Percentiles rank a stretch among this genome's conserved stretches.
These are phyloP conservation scores for Magallana gigas DNA, from an alignment of 1,140 invertebrate genomes.

Conservation along the genomic window DNA sequence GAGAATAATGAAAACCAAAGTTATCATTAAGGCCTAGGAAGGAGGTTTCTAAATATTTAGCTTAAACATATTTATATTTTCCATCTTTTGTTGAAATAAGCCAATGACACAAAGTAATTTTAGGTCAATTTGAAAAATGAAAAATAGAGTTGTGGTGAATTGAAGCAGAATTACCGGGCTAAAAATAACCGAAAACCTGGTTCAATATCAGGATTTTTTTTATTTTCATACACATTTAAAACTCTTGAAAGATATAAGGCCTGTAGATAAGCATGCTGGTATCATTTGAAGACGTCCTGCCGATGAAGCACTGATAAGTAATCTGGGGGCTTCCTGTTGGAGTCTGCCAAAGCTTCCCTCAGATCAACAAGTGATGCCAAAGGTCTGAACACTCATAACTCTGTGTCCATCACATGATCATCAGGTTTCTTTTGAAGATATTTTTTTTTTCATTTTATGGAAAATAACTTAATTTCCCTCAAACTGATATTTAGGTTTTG, in stretches of 20 bases:
- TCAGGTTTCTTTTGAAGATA: background rate
- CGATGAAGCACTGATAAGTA: background rate
- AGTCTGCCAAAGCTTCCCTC: background rate
- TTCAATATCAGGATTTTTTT: constrained; percentile 11
- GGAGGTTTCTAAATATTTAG: background rate
- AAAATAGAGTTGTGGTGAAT: background rate
- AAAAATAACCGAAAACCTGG: constrained; percentile 9
- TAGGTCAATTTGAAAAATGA: constrained; percentile 9
- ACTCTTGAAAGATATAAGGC: constrained; percentile 32
- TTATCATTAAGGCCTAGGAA: background rate
- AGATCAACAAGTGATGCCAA: background rate
- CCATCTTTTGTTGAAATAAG: background rate
- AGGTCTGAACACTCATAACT: background rate
- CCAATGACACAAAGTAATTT: background rate
- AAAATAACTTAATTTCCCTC: background rate
- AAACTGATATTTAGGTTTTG: background rate
- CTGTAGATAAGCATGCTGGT: background rate
- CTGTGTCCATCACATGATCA: constrained; percentile 10
- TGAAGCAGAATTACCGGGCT: background rate
- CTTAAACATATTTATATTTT: background rate
- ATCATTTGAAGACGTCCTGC: constrained; percentile 4
- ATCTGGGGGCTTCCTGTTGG: constrained; percentile 5
- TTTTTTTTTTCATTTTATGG: background rate
- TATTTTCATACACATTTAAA: constrained; percentile 26
- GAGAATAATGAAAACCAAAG: background rate